phyloP scores from a whole-genome alignment of 1,140 invertebrate genomes.

The Drosophila sproati region DNA sequence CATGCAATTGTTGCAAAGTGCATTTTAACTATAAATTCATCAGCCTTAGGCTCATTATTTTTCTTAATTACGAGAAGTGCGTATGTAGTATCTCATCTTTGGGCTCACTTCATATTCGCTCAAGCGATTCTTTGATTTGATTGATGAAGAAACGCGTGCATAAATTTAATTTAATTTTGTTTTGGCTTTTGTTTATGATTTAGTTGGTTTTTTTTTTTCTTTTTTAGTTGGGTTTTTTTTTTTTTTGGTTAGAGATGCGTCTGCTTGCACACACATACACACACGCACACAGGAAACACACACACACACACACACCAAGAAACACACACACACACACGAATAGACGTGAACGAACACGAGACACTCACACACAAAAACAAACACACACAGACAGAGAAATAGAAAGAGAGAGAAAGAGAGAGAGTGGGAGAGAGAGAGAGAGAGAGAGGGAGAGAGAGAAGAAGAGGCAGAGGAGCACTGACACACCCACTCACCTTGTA shows the following conservation, averaged over 20 bases:
- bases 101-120: slow-evolving; percentile 11
- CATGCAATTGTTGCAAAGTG: slow-evolving; percentile 83
- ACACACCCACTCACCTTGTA: slow-evolving; percentile 83
- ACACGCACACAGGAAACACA: slow-evolving; percentile 17
- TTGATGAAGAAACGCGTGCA: slow-evolving; percentile 8
- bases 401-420: slow-evolving; percentile 39
- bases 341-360: background rate
- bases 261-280: slow-evolving; percentile 43
- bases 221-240: background rate
- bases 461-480: slow-evolving; percentile 36
- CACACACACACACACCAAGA: slow-evolving; percentile 26
- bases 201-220: slow-evolving; percentile 6
- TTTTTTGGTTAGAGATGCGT: slow-evolving; percentile 18
- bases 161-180: slow-evolving; percentile 1
- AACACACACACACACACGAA: slow-evolving; percentile 24
- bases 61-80: slow-evolving; percentile 43
- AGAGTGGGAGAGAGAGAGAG: slow-evolving; percentile 36
- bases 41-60: slow-evolving; percentile 42
- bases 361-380: slow-evolving; percentile 30
- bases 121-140: background rate
- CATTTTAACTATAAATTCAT: slow-evolving; percentile 75
- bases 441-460: slow-evolving; percentile 26
- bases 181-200: background rate
- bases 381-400: background rate
- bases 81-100: slow-evolving; percentile 26